Base-by-base conservation (phyloP, 2,113 vertebrate genomes). In the Erythrocebus patas region DNA sequence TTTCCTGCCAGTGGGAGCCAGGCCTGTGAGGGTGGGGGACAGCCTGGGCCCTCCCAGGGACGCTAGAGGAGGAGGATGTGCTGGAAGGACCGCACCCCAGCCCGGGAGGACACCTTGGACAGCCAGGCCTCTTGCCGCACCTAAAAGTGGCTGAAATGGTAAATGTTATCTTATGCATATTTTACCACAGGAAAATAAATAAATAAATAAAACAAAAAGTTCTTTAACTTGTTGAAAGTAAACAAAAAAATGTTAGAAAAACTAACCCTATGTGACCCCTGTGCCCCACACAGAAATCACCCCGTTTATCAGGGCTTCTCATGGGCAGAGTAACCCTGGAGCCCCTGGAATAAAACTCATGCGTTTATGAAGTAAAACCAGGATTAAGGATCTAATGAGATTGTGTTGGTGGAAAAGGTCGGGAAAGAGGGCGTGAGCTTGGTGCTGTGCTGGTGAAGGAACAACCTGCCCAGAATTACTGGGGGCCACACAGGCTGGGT, bases 301-400 rank as follows among this genome's bases (percentile, higher is more conserved):
- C 70, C 93, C 82, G 16, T 78, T 94, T 93, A 91, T 68, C 64
- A 59, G 0, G 6, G 93, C n/a, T 98, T 97, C 88, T 96, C 57
- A n/a, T 6, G 35, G 48, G 38, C 25, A 80, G 78, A 96, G 85
- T 68, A 48, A 96, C 48, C 88, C 82, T 50, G 30, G 68, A 66
- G n/a, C 1, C 89, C 72, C 2, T 2, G 80, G 88, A 89, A 92
- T 96, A 90, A 86, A 92, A 80, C 16, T 13, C 94, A 50, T 45
- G 88, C 40, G 55, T 88, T 98, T 93, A 97, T 97, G 88, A 97
- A 96, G 96, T n/a, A 32, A 95, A 59, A 57, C 25, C 0, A 40
- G 32, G 70, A 66, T 81, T 50, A 72, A 97, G 78, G 22, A 2
- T 16, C 0, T 5, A 84, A 80, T 52, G 89, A 91, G 66, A 27